Conservation (phyloP, 2,113 vertebrate species). For the Marcusenius ussheri region DNA sequence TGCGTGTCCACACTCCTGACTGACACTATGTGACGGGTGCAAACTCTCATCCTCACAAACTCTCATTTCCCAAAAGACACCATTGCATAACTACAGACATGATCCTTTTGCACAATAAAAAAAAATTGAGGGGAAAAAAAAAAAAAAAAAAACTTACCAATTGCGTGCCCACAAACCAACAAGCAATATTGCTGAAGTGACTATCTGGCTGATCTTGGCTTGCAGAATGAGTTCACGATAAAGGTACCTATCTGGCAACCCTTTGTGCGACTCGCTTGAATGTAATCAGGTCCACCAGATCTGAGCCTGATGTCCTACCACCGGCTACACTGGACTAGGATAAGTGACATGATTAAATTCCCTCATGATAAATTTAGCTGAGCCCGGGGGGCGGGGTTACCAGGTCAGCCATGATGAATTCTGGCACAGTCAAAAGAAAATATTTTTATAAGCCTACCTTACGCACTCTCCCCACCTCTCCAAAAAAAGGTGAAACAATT, state of each 20-base stretch:
- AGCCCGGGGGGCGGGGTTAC: neutral
- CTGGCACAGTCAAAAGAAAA: neutral
- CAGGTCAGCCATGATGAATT: neutral
- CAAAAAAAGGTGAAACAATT: neutral
- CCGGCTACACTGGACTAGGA: neutral
- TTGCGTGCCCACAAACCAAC: neutral
- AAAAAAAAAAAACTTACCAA: neutral
- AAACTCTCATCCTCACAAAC: neutral
- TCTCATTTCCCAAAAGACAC: neutral
- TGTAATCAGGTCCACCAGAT: neutral
- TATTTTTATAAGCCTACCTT: neutral
- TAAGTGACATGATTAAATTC: neutral
- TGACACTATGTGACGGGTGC: neutral
- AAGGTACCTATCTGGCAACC: too few relatives aligned
- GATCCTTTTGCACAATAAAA: neutral
- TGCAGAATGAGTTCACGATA: neutral
- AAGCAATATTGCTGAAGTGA: neutral
- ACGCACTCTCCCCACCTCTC: neutral
- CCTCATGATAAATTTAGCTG: neutral
- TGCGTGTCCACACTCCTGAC: neutral
- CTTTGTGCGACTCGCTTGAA: neutral
- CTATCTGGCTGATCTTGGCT: neutral
- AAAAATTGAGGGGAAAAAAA: neutral
- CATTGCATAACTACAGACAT: neutral
- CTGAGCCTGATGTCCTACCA: neutral